Evolutionary conservation across 1,140 invertebrate species (phyloP), one percentile per base, ranked within the genome.

Genomic region (Lasioglossum albipes): DNA sequence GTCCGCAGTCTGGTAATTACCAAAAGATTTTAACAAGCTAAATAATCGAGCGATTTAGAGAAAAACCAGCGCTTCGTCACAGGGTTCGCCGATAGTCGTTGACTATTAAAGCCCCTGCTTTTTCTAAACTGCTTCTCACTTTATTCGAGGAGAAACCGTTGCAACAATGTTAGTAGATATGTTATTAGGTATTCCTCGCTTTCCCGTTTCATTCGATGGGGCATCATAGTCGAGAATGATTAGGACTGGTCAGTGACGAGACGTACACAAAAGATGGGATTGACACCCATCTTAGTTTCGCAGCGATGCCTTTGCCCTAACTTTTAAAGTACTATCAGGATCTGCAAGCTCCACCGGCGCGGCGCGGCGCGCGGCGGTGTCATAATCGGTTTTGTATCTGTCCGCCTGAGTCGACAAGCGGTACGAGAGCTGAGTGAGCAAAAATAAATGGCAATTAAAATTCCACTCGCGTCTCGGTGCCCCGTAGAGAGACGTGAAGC

Each of bases 381-480:
- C 79, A 87, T 87, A 83, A 83, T 86, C 85, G 83, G 74, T 86
- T 85, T 86, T 76, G 76, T 83, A 85, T 85, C 76, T 86, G 81
- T 85, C 80, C 70, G 80, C 73, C 67, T 69, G 69, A 78, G 79
- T 66, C 83, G 62, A 75, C 65, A 61, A 78, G 84, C 69, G 73
- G 70, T 78, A 82, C 73, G 78, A 71, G 61, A 64, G 18, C 71
- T 42, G 80, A 79, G 85, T 81, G 83, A 54, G 81, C 78, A 86
- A 86, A 86, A 86, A 84, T 87, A 85, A 85, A 85, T 88, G 81
- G 76, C 84, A 86, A 86, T 86, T 86, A 86, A 86, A 82, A 86
- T 86, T 86, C 85, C 81, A 80, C 81, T 86, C 78, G 83, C 78
- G 74, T 84, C 75, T 87, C 79, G 42, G 64, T 85, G 73, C 77